phyloP scores from a whole-genome alignment of 2,888 invertebrate species.

The Abrostola tripartita region DNA sequence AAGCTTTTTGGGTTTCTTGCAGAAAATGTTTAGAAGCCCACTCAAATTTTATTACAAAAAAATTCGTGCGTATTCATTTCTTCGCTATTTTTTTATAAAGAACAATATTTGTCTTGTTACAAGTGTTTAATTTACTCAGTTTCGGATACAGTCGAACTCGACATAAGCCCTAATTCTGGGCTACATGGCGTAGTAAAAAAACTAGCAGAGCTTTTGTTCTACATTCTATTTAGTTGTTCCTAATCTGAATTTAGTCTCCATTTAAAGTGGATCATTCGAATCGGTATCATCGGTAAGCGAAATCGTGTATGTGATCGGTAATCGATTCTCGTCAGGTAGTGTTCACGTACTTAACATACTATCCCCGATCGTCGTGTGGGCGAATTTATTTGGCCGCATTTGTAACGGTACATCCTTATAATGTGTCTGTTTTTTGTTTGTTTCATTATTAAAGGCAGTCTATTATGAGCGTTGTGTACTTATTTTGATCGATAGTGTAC shows the following conservation, averaged over 20 bases:
- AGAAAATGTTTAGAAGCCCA: slow-evolving; percentile 2
- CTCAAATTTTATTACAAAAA: slow-evolving; percentile 21
- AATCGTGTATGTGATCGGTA: slow-evolving; percentile 62
- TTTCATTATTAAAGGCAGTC: slow-evolving; percentile 37
- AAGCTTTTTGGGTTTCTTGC: too few species aligned
- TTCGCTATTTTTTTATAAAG: too few species aligned
- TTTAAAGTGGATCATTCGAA: slow-evolving; percentile 56
- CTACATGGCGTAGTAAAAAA: not conserved
- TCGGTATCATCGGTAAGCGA: slow-evolving; percentile 62
- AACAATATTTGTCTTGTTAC: too few species aligned
- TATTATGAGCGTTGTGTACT: slow-evolving; percentile 33
- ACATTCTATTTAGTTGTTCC: slow-evolving; percentile 10
- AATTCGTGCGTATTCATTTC: slow-evolving; percentile 12
- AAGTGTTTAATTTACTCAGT: too few species aligned
- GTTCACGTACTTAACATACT: slow-evolving; percentile 73
- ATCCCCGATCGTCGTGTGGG: slow-evolving; percentile 68
- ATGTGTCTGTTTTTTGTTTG: slow-evolving; percentile 59
- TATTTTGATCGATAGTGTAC: slow-evolving; percentile 35
- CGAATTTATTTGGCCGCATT: slow-evolving; percentile 67
- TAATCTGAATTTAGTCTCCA: slow-evolving; percentile 44
- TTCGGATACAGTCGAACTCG: too few species aligned
- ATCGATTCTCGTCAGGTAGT: slow-evolving; percentile 74
- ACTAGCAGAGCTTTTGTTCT: not conserved
- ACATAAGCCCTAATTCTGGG: too few species aligned
- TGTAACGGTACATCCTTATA: slow-evolving; percentile 74